Base-by-base conservation (phyloP, 2,113 vertebrate genomes). In the Clarias gariepinus region DNA sequence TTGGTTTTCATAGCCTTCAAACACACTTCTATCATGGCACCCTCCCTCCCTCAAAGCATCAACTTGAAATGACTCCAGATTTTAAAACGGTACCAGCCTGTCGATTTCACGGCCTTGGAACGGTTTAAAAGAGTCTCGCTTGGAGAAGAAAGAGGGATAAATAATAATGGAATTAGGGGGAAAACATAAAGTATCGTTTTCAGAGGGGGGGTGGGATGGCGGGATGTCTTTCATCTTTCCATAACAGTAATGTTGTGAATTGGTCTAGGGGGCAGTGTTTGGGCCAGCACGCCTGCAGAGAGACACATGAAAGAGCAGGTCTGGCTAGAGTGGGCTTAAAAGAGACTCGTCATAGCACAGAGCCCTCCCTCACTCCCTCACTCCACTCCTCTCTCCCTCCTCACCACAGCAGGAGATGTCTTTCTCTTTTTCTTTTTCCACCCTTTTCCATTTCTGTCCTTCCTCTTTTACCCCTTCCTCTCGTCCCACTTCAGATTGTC, bases 211-310 rank as follows among this genome's bases (percentile, higher is more conserved):
- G 57, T 10, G 82, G 86, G 79, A 41, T 73, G 76, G 55, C 94
- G 85, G 85, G 85, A 73, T 64, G 86, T 15, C 94, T 94, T 95
- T 95, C 93, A 95, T 94, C 95, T 95, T 90, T 92, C 92, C 92
- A 89, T 93, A 92, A 94, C 93, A 94, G 92, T 94, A 91, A 93
- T 94, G 92, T 90, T 93, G 91, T 94, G 92, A 93, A 93, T 93
- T 91, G 92, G 89, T 92, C 90, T 82, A 87, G 89, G 89, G 23
- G 13, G 83, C 84, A 90, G 92, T 94, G 91, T 93, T 93, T 91
- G 91, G 92, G 92, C 89, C 91, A 92, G 92, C 89, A 90, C 90
- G 93, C 92, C 92, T 91, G 80, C 68, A 94, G 91, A 92, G 93
- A 90, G 80, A 80, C 88, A 94, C 93, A 95, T 94, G 92, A 95